Evolutionary conservation across 2,113 vertebrate genomes (phyloP), one percentile per base, ranked within the genome.

Genomic region (Jaculus jaculus): DNA sequence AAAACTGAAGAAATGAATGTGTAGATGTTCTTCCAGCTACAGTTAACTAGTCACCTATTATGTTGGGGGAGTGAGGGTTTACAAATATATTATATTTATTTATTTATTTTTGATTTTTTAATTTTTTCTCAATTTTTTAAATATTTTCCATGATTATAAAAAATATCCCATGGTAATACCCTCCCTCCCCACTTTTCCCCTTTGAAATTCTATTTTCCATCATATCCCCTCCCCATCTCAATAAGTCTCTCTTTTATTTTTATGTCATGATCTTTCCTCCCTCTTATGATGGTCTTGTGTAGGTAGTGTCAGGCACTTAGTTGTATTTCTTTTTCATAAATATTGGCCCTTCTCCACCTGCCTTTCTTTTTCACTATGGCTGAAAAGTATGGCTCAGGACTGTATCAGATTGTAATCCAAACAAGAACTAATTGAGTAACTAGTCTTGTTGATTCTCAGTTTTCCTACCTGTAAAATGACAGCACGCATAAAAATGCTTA

Each of bases 401-500:
- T 54, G 23, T 15, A 5, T 58, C 37, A 34, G 17, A 86, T 3
- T 42, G 54, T 30, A n/a, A 32, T 23, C 32, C 69, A 47, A 66
- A 34, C 2, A 34, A 16, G 30, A 28, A 34, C 11, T 58, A 90
- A 82, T 7, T 5, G 17, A 7, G n/a, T 17, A 7, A 21, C 24
- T 34, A 8, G 54, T 47, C 10, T 16, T 13, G 32, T 7, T 7
- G 28, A 32, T 21, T 69, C 79, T 94, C 9, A 1, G 26, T 84
- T 63, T 90, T 73, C 82, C 37, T 34, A 66, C 32, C 28, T 61
- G 10, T 82, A 78, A 90, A 78, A 91, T 34, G n/a, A 69, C 16
- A 73, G 47, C 54, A 77, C 86, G 26, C 63, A 34, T 12, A 54
- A 10, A 1, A 69, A 83, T 15, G 13, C 7, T 16, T 71, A n/a